phyloP scores from a whole-genome alignment of 2,113 vertebrate species.

The Callocephalon fimbriatum region DNA sequence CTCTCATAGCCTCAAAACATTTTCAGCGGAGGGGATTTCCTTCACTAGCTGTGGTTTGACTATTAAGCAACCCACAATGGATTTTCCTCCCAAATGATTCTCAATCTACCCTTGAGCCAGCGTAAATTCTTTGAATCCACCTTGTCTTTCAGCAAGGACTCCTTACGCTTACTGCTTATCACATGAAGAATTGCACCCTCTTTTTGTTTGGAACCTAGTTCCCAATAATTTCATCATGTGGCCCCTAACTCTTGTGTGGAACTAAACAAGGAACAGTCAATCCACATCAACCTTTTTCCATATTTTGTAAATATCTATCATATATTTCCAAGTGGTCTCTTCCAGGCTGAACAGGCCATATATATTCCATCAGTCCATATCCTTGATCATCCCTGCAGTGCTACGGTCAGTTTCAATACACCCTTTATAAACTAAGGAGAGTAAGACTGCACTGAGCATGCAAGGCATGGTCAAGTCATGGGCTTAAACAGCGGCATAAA shows the following conservation, averaged over 20 bases:
- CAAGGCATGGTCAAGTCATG: neutral
- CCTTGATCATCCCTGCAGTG: neutral
- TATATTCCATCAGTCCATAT: neutral
- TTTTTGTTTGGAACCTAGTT: neutral
- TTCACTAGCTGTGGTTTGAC: neutral
- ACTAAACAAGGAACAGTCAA: neutral
- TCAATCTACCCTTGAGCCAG: neutral
- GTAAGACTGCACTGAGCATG: neutral
- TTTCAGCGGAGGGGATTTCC: slow-evolving; percentile 58
- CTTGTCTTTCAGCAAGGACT: neutral
- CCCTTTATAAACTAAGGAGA: neutral
- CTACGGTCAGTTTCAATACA: neutral
- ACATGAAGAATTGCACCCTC: neutral
- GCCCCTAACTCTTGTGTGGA: neutral
- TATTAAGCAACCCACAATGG: slow-evolving; percentile 7
- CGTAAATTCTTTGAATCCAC: neutral
- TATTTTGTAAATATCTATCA: neutral
- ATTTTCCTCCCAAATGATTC: neutral
- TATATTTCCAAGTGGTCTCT: neutral
- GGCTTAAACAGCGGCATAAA: neutral
- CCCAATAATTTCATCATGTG: neutral
- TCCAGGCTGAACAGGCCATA: neutral
- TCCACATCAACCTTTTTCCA: neutral
- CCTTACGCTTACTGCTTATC: neutral
- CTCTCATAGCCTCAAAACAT: neutral